Conservation (phyloP, 2,797 vertebrate genomes). For the Aphelocoma californica region DNA sequence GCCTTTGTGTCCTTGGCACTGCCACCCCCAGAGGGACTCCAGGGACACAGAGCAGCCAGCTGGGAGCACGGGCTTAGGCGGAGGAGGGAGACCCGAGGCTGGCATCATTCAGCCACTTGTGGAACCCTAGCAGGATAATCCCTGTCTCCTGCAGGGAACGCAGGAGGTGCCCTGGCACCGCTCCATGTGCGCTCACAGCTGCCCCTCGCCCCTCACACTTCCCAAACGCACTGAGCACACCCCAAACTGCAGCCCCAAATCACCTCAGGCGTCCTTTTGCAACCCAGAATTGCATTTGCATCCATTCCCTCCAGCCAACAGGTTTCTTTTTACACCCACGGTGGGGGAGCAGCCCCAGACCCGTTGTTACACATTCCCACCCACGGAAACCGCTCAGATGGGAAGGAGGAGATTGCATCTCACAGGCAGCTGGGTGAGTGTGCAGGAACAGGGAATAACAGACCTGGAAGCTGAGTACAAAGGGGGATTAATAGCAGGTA, state of each 20-base stretch:
- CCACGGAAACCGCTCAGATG: neutral
- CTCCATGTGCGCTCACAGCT: rapidly evolving
- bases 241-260: neutral
- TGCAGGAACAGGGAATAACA: neutral
- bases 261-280: neutral
- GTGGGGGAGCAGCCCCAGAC: neutral
- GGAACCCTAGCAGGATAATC: too few relatives aligned
- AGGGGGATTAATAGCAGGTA: neutral
- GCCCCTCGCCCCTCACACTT: neutral
- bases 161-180: rapidly evolving
- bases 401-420: neutral
- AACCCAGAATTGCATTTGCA: neutral
- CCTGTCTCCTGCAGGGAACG: too few relatives aligned
- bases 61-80: rapidly evolving
- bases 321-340: neutral
- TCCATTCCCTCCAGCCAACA: neutral
- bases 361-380: neutral
- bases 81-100: neutral
- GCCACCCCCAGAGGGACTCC: neutral
- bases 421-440: neutral
- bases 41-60: neutral
- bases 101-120: rapidly evolving
- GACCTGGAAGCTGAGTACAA: neutral
- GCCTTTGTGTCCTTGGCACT: rapidly evolving
- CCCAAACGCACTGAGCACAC: neutral